Base-by-base conservation (phyloP, 1,140 invertebrate genomes). In the Mactra quadrangularis region DNA sequence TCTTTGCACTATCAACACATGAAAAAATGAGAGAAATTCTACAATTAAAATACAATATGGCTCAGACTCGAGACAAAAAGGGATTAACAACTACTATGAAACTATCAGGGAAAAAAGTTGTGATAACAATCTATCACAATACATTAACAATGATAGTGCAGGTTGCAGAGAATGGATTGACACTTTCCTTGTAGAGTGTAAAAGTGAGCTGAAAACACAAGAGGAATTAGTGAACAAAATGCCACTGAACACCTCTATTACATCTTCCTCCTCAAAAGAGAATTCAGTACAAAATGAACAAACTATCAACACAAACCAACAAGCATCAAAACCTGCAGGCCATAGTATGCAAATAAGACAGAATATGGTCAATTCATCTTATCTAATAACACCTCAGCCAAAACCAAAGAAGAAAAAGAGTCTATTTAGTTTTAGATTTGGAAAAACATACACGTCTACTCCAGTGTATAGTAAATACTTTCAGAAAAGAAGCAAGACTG, bases 361-460 rank as follows among this genome's bases (percentile, higher is more conserved):
- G 6, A 9, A 9, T 55, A 55, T 6, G 15, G 17, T 55, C 25
- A 22, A 22, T 6, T 15, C n/a, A 11, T 55, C 52, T 22, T 55
- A 55, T 55, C 4, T 11, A n/a, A 55, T 55, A n/a, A 55, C 52
- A 55, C 52, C 52, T 11, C 7, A 6, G 4, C 9, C 52, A 55
- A 55, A 55, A n/a, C 52, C n/a, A n/a, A 55, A 55, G 52, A 55
- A 55, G n/a, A 55, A 55, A 55, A 55, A 55, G 52, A 55, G 52
- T 15, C 52, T 55, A 4, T 55, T 55, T 22, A 55, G 52, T 22
- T 55, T 55, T 55, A 55, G 52, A n/a, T n/a, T 55, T 11, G n/a
- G 52, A 22, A 55, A 55, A 55, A n/a, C 52, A 55, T 6, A n/a
- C 6, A 55, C 52, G 25, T 55, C 52, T 22, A 55, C 52, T n/a